Conservation (phyloP, 2,888 invertebrate genomes). For the Hypercompe scribonia region DNA sequence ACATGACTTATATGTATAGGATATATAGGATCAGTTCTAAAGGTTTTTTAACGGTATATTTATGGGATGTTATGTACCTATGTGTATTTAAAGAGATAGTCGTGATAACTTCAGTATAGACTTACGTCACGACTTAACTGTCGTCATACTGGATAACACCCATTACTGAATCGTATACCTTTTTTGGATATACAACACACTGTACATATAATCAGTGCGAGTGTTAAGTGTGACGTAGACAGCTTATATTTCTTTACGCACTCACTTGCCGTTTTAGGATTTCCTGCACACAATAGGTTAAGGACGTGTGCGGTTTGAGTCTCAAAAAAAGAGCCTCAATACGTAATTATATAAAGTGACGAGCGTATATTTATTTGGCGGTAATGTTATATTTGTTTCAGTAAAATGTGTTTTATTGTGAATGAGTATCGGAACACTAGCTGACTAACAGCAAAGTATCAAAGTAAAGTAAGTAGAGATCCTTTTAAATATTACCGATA, state of each 20-base stretch:
- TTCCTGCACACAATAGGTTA: conserved; percentile 9
- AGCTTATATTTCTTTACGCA: conserved; percentile 8
- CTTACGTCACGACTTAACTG: neutral
- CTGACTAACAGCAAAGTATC: too few relatives aligned
- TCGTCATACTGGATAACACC: neutral
- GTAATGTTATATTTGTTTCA: neutral
- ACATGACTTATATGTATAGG: neutral
- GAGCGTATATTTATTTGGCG: neutral
- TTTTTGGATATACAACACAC: neutral
- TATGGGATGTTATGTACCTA: neutral
- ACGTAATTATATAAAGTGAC: neutral
- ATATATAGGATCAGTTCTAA: neutral
- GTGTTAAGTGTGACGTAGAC: neutral
- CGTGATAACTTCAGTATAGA: neutral
- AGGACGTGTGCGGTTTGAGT: neutral
- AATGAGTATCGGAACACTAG: neutral
- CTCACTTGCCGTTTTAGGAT: conserved; percentile 5
- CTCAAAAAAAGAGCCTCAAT: neutral
- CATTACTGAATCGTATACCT: neutral
- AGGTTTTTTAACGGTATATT: neutral
- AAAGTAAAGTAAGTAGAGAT: too few relatives aligned
- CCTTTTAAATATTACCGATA: neutral
- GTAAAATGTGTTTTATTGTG: neutral
- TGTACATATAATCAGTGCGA: neutral
- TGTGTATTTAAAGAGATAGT: neutral